Conservation (phyloP, 2,797 vertebrate genomes). For the Nyctalus aviator region DNA sequence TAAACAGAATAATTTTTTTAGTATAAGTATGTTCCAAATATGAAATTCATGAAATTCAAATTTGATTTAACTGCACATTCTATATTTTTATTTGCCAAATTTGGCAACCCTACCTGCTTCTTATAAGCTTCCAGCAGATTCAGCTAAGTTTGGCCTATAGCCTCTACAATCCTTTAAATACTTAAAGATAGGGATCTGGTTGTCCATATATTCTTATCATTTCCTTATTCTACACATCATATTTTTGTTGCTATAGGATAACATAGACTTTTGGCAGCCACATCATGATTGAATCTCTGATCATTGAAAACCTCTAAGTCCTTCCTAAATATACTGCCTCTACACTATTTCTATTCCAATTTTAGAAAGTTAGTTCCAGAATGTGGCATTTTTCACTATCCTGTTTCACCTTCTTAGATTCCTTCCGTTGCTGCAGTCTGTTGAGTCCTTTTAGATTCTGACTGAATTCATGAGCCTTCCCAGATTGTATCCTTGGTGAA, state of each 20-base stretch:
- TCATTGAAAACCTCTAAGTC: slow-evolving; percentile 40
- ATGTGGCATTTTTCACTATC: neutral
- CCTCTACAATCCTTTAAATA: neutral
- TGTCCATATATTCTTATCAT: neutral
- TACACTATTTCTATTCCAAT: slow-evolving; percentile 9
- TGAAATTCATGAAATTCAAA: slow-evolving; percentile 72
- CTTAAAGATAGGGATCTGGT: neutral
- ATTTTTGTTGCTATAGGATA: slow-evolving; percentile 28
- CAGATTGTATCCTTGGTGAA: neutral
- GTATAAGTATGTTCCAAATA: slow-evolving; percentile 65
- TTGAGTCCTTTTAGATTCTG: slow-evolving; percentile 16
- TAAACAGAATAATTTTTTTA: slow-evolving; percentile 65
- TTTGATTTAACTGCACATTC: slow-evolving; percentile 48
- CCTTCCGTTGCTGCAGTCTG: neutral
- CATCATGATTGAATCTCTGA: neutral
- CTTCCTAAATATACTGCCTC: slow-evolving; percentile 47
- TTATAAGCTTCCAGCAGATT: slow-evolving; percentile 19
- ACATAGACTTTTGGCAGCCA: neutral
- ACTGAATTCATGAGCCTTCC: neutral
- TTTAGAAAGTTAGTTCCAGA: slow-evolving; percentile 45
- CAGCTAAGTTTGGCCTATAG: slow-evolving; percentile 27
- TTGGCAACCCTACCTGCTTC: slow-evolving; percentile 14
- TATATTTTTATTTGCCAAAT: slow-evolving; percentile 67
- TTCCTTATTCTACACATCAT: neutral
- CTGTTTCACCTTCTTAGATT: neutral